Base-by-base conservation (phyloP, 2,888 invertebrate genomes). In the Arenicola marina region DNA sequence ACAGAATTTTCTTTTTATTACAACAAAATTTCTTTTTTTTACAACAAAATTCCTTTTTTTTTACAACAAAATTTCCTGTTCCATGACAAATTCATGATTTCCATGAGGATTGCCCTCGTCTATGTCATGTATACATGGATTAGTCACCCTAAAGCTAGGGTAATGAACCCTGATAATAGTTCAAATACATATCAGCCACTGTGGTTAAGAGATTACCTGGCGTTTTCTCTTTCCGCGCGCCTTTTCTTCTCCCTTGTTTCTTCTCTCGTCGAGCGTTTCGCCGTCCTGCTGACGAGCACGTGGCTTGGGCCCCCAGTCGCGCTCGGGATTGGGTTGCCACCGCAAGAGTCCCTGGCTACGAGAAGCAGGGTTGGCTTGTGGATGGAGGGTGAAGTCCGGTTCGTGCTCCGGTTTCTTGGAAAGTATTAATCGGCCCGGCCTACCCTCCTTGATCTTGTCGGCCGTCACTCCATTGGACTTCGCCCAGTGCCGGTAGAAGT, bases 291-390 rank as follows among this genome's bases (percentile, higher is more conserved):
- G 21, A 18, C 44, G 73, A 1, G 92, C 89, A 71, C 89, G 87
- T 0, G 90, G 88, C 54, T 95, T 95, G 0, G 97, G 96, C 0
- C 97, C 96, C 96, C 96, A 97, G 83, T 90, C 86, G 0, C 90
- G 89, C 32, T 89, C 85, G 0, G 96, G 96, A 85, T 97, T 97
- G 72, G 87, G 53, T 64, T 72, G 69, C 68, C 67, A 95, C 45
- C 97, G 86, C 1, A 92, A 85, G 28, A 91, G 84, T 0, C 91
- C 89, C 59, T 87, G 86, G 69, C 88, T 87, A 4, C 92, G 87
- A 33, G 94, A 95, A 53, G 84, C 81, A 0, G 95, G 95, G 84
- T 93, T 92, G 0, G 95, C 93, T 44, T 89, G 87, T 0, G 88
- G 85, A 69, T 91, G 89, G 4, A 67, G 58, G 15, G 73, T 73